Conservation (phyloP, 1,140 invertebrate species). For the Meloidogyne chitwoodi region DNA sequence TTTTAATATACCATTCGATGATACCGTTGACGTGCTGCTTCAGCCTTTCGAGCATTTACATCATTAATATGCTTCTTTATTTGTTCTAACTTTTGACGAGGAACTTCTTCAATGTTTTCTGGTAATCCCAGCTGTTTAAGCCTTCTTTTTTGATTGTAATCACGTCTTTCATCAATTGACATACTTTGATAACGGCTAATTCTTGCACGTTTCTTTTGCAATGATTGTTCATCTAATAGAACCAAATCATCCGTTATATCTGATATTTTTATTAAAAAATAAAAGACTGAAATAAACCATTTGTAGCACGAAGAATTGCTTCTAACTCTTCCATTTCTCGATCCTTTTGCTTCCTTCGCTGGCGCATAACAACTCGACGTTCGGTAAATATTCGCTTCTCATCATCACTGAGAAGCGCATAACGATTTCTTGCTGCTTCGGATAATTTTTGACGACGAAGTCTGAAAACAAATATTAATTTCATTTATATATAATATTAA, state of each 20-base stretch:
- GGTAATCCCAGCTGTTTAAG: conserved; percentile 35
- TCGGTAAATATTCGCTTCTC: conserved; percentile 15
- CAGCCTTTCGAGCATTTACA: conserved; percentile 43
- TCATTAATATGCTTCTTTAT: conserved; percentile 35
- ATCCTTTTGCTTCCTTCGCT: conserved; percentile 43
- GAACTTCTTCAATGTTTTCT: conserved; percentile 40
- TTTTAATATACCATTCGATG: conserved; percentile 26
- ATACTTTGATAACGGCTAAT: conserved; percentile 38
- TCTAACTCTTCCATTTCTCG: conserved; percentile 44
- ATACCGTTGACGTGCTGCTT: conserved; percentile 36
- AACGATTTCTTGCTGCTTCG: conserved; percentile 13
- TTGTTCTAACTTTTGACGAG: conserved; percentile 25
- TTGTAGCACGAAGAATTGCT: conserved; percentile 34
- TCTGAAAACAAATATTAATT: not conserved
- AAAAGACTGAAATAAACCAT: conserved; percentile 8
- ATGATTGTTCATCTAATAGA: conserved; percentile 25
- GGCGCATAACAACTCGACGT: conserved; percentile 39
- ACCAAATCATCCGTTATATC: conserved; percentile 38
- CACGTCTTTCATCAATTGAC: conserved; percentile 35
- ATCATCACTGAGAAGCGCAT: conserved; percentile 19
- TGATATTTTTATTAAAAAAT: not conserved
- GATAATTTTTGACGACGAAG: conserved; percentile 19
- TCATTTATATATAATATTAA: too few relatives aligned
- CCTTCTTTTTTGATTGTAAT: conserved; percentile 39
- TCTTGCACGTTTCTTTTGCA: conserved; percentile 42